phyloP scores from a whole-genome alignment of 2,113 vertebrate species.

The Mirza zaza region DNA sequence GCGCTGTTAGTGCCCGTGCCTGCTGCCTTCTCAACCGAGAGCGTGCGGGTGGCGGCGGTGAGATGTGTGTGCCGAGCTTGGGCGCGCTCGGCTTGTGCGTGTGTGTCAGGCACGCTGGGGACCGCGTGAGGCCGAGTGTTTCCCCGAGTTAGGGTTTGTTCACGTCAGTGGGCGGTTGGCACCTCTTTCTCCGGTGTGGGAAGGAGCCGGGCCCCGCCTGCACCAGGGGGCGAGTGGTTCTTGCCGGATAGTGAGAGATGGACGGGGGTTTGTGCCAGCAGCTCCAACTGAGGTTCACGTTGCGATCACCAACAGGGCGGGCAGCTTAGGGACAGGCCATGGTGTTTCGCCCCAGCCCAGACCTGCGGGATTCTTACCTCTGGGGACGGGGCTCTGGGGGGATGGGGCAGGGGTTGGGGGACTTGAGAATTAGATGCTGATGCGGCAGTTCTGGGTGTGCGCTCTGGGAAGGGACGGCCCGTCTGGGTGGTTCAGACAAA shows the following conservation, averaged over 20 bases:
- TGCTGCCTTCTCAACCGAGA: background rate
- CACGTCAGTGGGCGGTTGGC: rapidly evolving
- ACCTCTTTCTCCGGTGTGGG: background rate
- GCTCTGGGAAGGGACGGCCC: too few relatives aligned
- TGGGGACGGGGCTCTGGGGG: background rate
- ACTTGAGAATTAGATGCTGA: background rate
- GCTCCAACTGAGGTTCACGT: rapidly evolving
- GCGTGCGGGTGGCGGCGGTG: rapidly evolving
- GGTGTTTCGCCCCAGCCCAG: background rate
- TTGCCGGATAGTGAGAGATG: rapidly evolving
- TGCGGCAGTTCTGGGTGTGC: background rate
- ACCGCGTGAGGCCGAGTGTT: rapidly evolving
- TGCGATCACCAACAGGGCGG: too few relatives aligned
- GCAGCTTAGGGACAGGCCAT: rapidly evolving
- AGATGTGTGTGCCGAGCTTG: rapidly evolving
- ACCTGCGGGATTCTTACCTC: background rate
- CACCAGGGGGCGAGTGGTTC: background rate
- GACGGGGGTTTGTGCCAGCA: background rate
- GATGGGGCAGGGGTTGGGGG: background rate
- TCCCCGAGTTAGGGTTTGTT: background rate
- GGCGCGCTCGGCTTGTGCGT: rapidly evolving
- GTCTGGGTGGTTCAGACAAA: too few relatives aligned
- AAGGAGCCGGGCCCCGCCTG: background rate
- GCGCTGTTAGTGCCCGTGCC: too few relatives aligned
- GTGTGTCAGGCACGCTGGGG: background rate